Conservation (phyloP, 37 sponge, comb jelly and placozoan genomes). For the Axinella damicornis region DNA sequence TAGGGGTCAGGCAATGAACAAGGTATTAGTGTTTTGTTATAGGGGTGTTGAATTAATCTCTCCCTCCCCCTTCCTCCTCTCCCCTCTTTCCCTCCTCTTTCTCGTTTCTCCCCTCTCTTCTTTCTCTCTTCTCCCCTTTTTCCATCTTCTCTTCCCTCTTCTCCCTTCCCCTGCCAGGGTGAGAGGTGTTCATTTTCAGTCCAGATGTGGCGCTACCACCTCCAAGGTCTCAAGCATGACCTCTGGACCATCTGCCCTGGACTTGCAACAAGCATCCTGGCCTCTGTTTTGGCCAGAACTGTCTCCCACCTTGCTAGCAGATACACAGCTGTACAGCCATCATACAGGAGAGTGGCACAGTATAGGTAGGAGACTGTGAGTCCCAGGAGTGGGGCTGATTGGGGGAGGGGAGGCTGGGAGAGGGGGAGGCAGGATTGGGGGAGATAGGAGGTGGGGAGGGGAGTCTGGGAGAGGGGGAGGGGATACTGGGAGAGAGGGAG, state of each 20-base stretch:
- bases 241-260: conserved; percentile 22
- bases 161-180: conserved; percentile 25
- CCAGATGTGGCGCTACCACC: conserved; percentile 73
- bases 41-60: too few species aligned
- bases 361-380: neutral
- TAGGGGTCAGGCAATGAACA: too few species aligned
- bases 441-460: too few species aligned
- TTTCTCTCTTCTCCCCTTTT: conserved; percentile 31
- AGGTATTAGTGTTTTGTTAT: too few species aligned
- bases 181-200: conserved; percentile 64
- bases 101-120: conserved; percentile 17
- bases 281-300: neutral
- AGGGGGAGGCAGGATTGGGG: too few species aligned
- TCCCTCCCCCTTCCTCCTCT: conserved; percentile 19
- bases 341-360: conserved; percentile 6
- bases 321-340: conserved; percentile 8
- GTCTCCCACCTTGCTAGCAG: conserved; percentile 25
- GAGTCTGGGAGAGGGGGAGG: too few species aligned
- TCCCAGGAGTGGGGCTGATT: too few species aligned
- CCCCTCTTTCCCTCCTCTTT: conserved; percentile 7
- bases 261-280: conserved; percentile 22
- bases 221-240: conserved; percentile 44
- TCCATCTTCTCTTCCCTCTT: neutral
- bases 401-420: too few species aligned
- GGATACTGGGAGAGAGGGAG: neutral